phyloP scores from a whole-genome alignment of 2,888 invertebrate genomes.

The Tetheella fluctuosa region DNA sequence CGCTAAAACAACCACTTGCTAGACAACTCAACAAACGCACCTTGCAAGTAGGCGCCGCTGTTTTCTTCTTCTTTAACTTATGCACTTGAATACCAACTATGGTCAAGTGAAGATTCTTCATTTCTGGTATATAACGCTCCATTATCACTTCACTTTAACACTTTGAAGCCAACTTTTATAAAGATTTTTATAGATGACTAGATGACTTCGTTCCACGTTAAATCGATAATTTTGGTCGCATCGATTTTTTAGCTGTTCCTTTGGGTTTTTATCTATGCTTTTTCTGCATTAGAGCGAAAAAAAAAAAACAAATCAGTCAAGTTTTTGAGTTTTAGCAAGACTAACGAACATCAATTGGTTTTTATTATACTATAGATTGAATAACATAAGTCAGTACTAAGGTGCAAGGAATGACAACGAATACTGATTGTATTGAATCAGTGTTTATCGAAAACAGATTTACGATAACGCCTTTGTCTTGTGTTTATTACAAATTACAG shows the following conservation, averaged over 20 bases:
- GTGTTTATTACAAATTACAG: constrained; percentile 3
- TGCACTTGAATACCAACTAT: constrained; percentile 61
- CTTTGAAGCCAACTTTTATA: background rate
- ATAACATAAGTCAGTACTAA: background rate
- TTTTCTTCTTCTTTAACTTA: constrained; percentile 38
- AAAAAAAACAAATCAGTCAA: no score
- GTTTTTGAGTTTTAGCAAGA: no score
- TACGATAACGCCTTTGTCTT: constrained; percentile 5
- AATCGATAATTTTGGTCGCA: no score
- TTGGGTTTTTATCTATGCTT: no score
- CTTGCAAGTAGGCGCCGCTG: constrained; percentile 54
- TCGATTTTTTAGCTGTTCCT: no score
- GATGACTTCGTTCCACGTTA: no score
- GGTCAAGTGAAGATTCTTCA: constrained; percentile 46
- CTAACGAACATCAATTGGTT: no score
- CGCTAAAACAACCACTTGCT: no score
- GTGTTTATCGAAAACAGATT: constrained; percentile 14
- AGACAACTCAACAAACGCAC: constrained; percentile 27
- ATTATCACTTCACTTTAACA: constrained; percentile 17
- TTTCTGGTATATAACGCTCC: constrained; percentile 40
- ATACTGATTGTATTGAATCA: constrained; percentile 1
- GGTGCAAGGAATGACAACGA: background rate
- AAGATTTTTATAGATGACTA: no score
- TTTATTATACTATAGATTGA: no score
- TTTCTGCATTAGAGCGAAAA: no score